These are phyloP conservation scores for Pseudomyrmex concolor DNA, from an alignment of 1,140 invertebrate genomes.

Conservation along the genomic window DNA sequence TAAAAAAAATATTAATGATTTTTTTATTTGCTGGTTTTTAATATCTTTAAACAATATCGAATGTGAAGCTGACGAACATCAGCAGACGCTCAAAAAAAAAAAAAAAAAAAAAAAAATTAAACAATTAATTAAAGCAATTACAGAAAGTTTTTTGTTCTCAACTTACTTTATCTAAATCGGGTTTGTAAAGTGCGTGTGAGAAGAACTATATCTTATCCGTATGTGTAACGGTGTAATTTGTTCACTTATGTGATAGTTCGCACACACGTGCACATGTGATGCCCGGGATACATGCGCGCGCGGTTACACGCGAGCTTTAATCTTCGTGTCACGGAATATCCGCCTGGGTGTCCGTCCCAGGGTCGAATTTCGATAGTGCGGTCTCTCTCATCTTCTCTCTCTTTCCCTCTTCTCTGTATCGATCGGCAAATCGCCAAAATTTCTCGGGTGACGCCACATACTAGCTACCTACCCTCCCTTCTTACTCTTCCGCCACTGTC, in stretches of 20 bases:
- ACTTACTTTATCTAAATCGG: constrained; percentile 2
- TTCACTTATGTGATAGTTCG: constrained; percentile 1
- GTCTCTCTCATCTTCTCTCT: constrained; percentile 4
- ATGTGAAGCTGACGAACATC: no score
- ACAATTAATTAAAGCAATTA: neutral
- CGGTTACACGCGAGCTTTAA: constrained; percentile 74
- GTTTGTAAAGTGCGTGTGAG: constrained; percentile 12
- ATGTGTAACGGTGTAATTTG: neutral
- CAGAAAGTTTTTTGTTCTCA: no score
- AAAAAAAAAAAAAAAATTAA: no score
- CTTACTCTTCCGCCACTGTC: neutral
- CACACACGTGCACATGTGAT: constrained; percentile 1
- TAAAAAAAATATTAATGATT: no score
- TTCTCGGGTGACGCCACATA: constrained; percentile 50
- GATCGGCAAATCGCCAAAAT: constrained; percentile 67
- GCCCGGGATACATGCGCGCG: constrained; percentile 30
- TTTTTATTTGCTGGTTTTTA: no score
- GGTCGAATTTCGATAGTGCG: constrained; percentile 57
- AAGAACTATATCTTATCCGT: constrained; percentile 14
- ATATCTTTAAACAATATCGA: no score
- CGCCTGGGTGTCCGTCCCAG: constrained; percentile 60
- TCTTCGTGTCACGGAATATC: constrained; percentile 74
- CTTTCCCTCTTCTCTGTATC: constrained; percentile 31
- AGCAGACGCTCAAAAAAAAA: no score
- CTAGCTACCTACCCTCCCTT: neutral